A percentile compares a stretch with the other conserved stretches of the same genome.
phyloP scores from a whole-genome alignment of 2,113 vertebrate genomes.

The Motacilla tschutschensis region DNA sequence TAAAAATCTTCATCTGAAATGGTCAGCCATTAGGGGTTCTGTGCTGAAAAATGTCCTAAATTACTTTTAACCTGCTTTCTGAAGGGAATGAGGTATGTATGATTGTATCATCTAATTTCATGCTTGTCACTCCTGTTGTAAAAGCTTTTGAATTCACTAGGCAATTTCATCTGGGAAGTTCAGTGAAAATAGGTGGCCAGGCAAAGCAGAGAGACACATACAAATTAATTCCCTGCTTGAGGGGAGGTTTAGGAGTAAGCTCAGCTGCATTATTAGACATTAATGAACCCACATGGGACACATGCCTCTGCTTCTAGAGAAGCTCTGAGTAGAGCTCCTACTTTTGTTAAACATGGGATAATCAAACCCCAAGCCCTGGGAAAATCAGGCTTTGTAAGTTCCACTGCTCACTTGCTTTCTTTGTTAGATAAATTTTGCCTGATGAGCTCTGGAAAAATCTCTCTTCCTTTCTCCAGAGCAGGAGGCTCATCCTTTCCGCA shows the following conservation, averaged over 20 bases:
- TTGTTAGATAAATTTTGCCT: not conserved
- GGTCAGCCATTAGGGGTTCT: not conserved
- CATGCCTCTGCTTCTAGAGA: not conserved
- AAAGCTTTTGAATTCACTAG: slow-evolving; percentile 13
- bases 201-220: not conserved
- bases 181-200: not conserved
- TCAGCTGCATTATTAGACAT: slow-evolving; percentile 11
- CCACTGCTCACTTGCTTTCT: not conserved
- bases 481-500: not conserved
- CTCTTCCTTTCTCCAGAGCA: not conserved
- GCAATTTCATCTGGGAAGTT: not conserved
- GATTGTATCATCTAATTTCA: not conserved
- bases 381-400: not conserved
- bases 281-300: slow-evolving; percentile 19
- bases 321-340: not conserved
- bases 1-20: not conserved
- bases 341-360: not conserved
- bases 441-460: not conserved
- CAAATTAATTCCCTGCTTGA: slow-evolving; percentile 24
- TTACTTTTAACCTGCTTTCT: not conserved
- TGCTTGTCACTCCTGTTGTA: not conserved
- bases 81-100: not conserved
- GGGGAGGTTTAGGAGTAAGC: not conserved
- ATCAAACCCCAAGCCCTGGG: not conserved
- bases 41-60: not conserved